Conservation (phyloP, 1,140 invertebrate genomes). For the Anthonomus grandis region DNA sequence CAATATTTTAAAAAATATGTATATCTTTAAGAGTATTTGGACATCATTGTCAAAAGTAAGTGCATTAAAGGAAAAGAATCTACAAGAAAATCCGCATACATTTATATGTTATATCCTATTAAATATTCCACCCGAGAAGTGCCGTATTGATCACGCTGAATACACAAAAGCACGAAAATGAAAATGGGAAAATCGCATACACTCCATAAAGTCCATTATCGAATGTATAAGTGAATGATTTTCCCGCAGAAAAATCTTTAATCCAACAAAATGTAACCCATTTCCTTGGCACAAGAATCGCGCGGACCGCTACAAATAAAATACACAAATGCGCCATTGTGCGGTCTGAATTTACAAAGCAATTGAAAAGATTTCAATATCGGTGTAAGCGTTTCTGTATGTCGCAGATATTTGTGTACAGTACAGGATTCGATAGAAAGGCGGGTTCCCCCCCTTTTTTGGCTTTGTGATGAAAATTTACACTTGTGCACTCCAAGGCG, state of each 20-base stretch:
- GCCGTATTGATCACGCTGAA: no score
- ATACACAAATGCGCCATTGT: constrained; percentile 46
- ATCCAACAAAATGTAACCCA: constrained; percentile 46
- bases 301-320: constrained; percentile 47
- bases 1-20: no score
- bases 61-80: no score
- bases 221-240: constrained; percentile 34
- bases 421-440: constrained; percentile 43
- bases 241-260: constrained; percentile 43
- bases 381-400: constrained; percentile 43
- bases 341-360: constrained; percentile 49
- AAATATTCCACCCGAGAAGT: no score
- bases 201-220: constrained; percentile 21
- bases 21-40: no score
- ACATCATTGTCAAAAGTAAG: no score
- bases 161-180: no score
- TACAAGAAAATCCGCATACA: no score
- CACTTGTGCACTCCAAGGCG: constrained; percentile 50
- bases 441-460: constrained; percentile 38
- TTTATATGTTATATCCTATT: no score
- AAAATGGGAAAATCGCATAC: no score
- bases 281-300: constrained; percentile 41
- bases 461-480: constrained; percentile 50
- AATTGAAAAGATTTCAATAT: constrained; percentile 50
- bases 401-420: constrained; percentile 47